These are phyloP conservation scores for Pyrocephalus nanus DNA, from an alignment of 2,797 vertebrate genomes.

Conservation along the genomic window DNA sequence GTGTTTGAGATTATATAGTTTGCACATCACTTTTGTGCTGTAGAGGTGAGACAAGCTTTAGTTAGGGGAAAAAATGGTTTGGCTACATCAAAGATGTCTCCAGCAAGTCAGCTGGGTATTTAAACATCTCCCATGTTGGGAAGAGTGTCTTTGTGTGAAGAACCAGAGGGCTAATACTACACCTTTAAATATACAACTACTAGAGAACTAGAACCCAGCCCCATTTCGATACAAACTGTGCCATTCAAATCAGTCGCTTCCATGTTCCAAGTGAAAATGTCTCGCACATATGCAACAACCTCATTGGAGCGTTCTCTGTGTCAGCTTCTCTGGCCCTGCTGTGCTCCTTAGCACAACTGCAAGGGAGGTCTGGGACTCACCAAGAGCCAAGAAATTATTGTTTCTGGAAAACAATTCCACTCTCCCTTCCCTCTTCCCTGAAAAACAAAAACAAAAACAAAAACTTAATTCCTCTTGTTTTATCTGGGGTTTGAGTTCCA, in stretches of 20 bases:
- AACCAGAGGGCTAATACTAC: slow-evolving; percentile 61
- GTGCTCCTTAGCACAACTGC: not conserved
- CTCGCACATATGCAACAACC: slow-evolving; percentile 1
- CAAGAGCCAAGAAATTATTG: not conserved
- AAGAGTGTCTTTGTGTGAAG: not conserved
- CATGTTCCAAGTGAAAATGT: slow-evolving; percentile 36
- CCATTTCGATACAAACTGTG: slow-evolving; percentile 57
- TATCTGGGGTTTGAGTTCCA: not conserved
- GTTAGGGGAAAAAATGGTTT: slow-evolving; percentile 1
- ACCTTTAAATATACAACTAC: slow-evolving; percentile 26
- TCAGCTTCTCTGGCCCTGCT: not conserved
- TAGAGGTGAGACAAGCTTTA: not conserved
- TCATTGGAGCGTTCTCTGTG: not conserved
- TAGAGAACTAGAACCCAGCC: slow-evolving; percentile 12
- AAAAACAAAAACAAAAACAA: too few species aligned
- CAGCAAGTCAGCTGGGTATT: not conserved
- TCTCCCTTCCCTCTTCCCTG: not conserved
- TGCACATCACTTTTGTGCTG: not conserved
- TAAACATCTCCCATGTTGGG: not conserved
- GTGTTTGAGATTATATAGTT: not conserved
- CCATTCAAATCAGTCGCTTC: slow-evolving; percentile 72
- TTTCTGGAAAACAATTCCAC: slow-evolving; percentile 3
- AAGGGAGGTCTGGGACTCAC: not conserved
- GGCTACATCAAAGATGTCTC: not conserved
- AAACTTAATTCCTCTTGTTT: not conserved